phyloP scores from a whole-genome alignment of 2,113 vertebrate genomes.

The Ammodramus savannarum region DNA sequence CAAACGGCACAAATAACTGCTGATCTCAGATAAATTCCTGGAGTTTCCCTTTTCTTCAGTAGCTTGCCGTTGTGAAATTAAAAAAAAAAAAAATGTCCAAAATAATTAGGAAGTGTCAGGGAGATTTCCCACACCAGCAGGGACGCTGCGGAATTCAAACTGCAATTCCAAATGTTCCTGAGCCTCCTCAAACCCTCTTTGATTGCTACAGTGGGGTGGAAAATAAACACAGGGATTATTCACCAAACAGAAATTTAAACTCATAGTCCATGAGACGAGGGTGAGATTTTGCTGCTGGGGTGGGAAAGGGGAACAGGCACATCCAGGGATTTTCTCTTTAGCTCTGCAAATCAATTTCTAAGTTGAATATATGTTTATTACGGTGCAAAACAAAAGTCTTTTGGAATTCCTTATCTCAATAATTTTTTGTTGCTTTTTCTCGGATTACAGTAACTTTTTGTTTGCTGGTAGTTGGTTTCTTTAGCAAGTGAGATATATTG shows the following conservation, averaged over 20 bases:
- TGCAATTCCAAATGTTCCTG: not conserved
- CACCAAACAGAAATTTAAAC: not conserved
- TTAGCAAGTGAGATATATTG: not conserved
- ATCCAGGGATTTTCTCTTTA: not conserved
- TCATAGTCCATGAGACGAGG: accelerated
- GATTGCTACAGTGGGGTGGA: not conserved
- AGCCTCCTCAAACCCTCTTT: not conserved
- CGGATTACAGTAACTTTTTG: not conserved
- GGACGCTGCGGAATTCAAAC: accelerated
- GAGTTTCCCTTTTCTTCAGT: not conserved
- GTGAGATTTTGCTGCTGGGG: not conserved
- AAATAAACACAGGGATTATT: not conserved
- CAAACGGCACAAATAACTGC: not conserved
- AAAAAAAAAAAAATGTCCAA: not conserved
- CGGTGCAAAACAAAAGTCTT: not conserved
- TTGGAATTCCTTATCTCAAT: not conserved
- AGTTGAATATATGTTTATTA: not conserved
- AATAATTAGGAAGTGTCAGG: not conserved
- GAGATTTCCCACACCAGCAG: not conserved
- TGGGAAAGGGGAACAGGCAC: not conserved
- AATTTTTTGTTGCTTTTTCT: not conserved
- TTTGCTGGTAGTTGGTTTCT: not conserved
- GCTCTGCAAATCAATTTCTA: not conserved
- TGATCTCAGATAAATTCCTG: not conserved
- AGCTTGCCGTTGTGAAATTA: not conserved